These are phyloP conservation scores for Holcopasites calliopsidis DNA, from an alignment of 1,140 invertebrate species.

Conservation along the genomic window DNA sequence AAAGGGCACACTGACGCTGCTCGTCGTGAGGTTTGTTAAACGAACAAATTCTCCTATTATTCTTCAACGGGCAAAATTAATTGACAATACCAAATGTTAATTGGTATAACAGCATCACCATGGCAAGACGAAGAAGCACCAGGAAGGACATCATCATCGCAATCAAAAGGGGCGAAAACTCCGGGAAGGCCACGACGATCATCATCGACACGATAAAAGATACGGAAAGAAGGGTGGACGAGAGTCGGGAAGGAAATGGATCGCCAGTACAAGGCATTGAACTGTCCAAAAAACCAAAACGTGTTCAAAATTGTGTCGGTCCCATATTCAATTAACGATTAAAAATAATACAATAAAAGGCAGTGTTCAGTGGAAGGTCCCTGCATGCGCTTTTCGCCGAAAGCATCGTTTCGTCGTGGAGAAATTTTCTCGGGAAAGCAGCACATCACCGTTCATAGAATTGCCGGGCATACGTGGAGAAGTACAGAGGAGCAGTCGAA, in stretches of 20 bases:
- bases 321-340: neutral
- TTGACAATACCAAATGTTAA: neutral
- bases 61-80: neutral
- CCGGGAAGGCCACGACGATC: slow-evolving; percentile 78
- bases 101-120: slow-evolving; percentile 73
- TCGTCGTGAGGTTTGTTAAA: slow-evolving; percentile 74
- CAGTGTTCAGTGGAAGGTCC: neutral
- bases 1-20: slow-evolving; percentile 76
- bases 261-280: slow-evolving; percentile 70
- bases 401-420: neutral
- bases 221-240: slow-evolving; percentile 77
- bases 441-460: neutral
- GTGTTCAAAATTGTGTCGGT: neutral
- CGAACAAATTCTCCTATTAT: too few relatives aligned
- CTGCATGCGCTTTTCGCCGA: neutral
- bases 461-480: neutral
- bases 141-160: slow-evolving; percentile 80
- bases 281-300: neutral
- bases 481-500: neutral
- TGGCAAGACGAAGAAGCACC: slow-evolving; percentile 80
- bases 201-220: slow-evolving; percentile 78
- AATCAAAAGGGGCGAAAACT: slow-evolving; percentile 81
- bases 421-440: neutral
- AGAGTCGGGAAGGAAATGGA: slow-evolving; percentile 81
- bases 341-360: neutral